These are phyloP conservation scores for Julus scanicus DNA, from an alignment of 2,888 invertebrate species.

Conservation along the genomic window DNA sequence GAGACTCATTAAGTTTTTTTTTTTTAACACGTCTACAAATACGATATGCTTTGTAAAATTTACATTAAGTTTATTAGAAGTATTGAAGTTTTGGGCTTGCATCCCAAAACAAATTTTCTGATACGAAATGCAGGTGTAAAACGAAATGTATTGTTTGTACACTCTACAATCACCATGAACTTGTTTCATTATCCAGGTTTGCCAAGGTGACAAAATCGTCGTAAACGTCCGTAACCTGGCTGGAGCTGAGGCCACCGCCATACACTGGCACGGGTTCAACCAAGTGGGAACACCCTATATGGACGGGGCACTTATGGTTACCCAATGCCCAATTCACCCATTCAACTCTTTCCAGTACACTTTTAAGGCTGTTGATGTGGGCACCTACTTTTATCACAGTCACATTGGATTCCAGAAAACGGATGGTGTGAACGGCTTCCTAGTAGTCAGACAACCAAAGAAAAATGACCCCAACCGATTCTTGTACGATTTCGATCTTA, in stretches of 20 bases:
- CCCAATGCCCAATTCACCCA: slow-evolving; percentile 85
- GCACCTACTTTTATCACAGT: slow-evolving; percentile 93
- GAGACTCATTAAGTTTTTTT: too few relatives aligned
- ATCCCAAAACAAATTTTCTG: too few relatives aligned
- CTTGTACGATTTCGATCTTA: slow-evolving; percentile 88
- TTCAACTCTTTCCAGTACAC: slow-evolving; percentile 84
- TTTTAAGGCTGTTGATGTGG: slow-evolving; percentile 79
- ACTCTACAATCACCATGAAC: too few relatives aligned
- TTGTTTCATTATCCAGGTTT: slow-evolving; percentile 72
- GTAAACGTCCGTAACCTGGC: slow-evolving; percentile 85
- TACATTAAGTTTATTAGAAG: too few relatives aligned
- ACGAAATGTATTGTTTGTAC: too few relatives aligned
- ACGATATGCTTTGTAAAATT: too few relatives aligned
- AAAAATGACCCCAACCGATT: slow-evolving; percentile 86
- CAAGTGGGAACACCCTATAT: slow-evolving; percentile 82
- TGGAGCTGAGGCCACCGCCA: slow-evolving; percentile 81
- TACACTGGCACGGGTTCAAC: slow-evolving; percentile 94
- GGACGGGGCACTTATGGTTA: slow-evolving; percentile 88
- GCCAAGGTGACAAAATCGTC: slow-evolving; percentile 82
- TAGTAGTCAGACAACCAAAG: slow-evolving; percentile 84
- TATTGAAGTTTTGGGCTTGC: too few relatives aligned
- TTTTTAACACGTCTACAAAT: too few relatives aligned
- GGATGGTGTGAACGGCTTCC: slow-evolving; percentile 86
- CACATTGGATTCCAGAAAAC: slow-evolving; percentile 85
- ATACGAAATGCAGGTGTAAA: too few relatives aligned